These are phyloP conservation scores for Thalpophila matura DNA, from an alignment of 2,888 invertebrate species.

Conservation along the genomic window DNA sequence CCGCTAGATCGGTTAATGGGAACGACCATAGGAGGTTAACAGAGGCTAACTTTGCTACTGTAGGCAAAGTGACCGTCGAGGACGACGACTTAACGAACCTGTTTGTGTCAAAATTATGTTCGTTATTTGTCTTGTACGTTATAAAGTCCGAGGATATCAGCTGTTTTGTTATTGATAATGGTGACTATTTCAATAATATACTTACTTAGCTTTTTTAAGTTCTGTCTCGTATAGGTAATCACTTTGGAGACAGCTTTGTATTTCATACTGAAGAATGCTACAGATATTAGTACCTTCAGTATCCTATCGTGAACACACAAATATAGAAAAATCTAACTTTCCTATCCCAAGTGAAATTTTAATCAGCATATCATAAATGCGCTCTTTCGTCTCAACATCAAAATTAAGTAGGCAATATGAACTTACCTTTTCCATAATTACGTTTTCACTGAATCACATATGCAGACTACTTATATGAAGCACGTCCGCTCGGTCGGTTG, in stretches of 20 bases:
- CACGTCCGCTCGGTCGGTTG: slow-evolving; percentile 66
- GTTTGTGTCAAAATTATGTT: slow-evolving; percentile 39
- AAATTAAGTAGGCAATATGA: slow-evolving; percentile 1
- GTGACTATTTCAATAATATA: no score
- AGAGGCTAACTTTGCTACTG: slow-evolving; percentile 15
- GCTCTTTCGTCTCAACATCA: neutral
- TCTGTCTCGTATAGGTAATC: no score
- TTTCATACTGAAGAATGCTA: neutral
- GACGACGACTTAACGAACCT: slow-evolving; percentile 38
- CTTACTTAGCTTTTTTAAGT: no score
- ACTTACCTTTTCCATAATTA: slow-evolving; percentile 63
- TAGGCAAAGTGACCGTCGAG: slow-evolving; percentile 36
- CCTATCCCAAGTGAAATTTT: no score
- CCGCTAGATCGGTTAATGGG: no score
- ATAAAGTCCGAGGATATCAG: slow-evolving; percentile 24
- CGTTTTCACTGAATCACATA: slow-evolving; percentile 42
- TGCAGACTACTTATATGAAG: slow-evolving; percentile 43
- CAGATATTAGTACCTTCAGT: neutral
- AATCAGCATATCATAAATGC: no score
- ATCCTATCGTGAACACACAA: neutral
- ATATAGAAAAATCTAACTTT: neutral
- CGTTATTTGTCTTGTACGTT: slow-evolving; percentile 2
- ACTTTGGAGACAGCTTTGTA: neutral
- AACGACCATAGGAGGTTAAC: no score
- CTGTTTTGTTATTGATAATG: slow-evolving; percentile 11